These are phyloP conservation scores for Sebastes matsubarae DNA, from an alignment of 2,797 vertebrate genomes.

Conservation along the genomic window DNA sequence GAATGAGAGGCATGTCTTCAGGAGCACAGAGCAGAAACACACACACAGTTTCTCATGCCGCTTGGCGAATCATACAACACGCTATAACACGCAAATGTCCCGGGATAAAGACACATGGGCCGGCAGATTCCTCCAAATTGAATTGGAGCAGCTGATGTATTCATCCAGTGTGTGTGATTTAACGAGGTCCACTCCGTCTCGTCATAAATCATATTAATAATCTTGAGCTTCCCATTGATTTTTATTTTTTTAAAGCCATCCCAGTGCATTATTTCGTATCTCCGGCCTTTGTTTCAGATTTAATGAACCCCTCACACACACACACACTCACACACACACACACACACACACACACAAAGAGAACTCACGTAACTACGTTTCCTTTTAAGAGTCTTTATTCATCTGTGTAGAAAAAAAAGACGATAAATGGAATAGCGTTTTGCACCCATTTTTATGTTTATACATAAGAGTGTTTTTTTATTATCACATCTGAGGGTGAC, in stretches of 20 bases:
- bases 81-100: not conserved
- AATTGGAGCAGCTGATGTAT: constrained; percentile 53
- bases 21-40: constrained; percentile 12
- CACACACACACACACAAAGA: constrained; percentile 19
- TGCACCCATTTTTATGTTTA: constrained; percentile 74
- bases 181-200: constrained; percentile 54
- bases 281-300: constrained; percentile 47
- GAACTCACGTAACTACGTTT: constrained; percentile 46
- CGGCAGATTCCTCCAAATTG: constrained; percentile 24
- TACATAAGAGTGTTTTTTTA: constrained; percentile 74
- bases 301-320: constrained; percentile 47
- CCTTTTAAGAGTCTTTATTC: constrained; percentile 78
- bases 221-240: constrained; percentile 59
- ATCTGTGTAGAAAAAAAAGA: constrained; percentile 81
- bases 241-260: constrained; percentile 38
- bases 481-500: constrained; percentile 76
- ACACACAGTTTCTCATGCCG: not conserved
- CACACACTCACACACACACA: constrained; percentile 10
- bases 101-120: constrained; percentile 16
- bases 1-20: constrained; percentile 75
- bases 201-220: constrained; percentile 70
- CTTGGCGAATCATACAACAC: not conserved
- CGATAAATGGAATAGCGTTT: constrained; percentile 70
- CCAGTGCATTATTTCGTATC: constrained; percentile 52
- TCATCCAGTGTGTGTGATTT: constrained; percentile 73